A percentile compares a stretch with the other conserved stretches of the same genome.
phyloP scores from a whole-genome alignment of 2,888 invertebrate genomes.

The Machimus atricapillus region DNA sequence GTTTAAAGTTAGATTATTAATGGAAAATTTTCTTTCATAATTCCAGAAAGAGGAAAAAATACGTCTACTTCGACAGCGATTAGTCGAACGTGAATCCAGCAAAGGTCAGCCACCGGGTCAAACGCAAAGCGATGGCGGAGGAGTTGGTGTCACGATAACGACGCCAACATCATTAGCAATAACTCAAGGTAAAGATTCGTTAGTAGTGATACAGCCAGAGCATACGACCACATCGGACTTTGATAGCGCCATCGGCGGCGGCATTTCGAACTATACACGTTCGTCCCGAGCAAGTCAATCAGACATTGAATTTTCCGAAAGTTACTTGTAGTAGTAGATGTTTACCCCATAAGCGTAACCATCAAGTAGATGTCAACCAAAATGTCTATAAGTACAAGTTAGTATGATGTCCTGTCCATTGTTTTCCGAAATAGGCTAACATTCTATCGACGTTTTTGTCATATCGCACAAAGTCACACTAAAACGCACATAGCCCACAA shows the following conservation, averaged over 20 bases:
- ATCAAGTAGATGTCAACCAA: conserved; percentile 19
- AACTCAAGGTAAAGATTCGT: conserved; percentile 64
- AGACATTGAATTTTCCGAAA: conserved; percentile 87
- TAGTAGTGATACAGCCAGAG: conserved; percentile 77
- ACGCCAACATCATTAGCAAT: conserved; percentile 76
- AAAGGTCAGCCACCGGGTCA: conserved; percentile 61
- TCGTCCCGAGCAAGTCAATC: conserved; percentile 85
- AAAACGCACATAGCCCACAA: background rate
- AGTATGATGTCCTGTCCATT: conserved; percentile 17
- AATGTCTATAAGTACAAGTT: conserved; percentile 27
- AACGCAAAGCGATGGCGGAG: conserved; percentile 43
- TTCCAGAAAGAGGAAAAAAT: conserved; percentile 89
- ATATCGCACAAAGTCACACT: background rate
- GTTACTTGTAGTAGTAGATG: conserved; percentile 71
- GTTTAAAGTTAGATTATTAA: background rate
- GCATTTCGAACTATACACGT: conserved; percentile 76
- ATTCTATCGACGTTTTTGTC: background rate
- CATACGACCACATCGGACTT: conserved; percentile 70
- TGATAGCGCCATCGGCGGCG: conserved; percentile 74
- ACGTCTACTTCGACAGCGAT: conserved; percentile 78
- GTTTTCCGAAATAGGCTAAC: background rate
- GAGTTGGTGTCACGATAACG: conserved; percentile 51
- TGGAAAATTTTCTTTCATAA: background rate
- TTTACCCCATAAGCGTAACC: background rate
- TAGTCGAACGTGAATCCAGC: conserved; percentile 78